A percentile compares a stretch with the other conserved stretches of the same genome.
phyloP scores from a whole-genome alignment of 1,140 invertebrate genomes.

The Meteorus sp. region DNA sequence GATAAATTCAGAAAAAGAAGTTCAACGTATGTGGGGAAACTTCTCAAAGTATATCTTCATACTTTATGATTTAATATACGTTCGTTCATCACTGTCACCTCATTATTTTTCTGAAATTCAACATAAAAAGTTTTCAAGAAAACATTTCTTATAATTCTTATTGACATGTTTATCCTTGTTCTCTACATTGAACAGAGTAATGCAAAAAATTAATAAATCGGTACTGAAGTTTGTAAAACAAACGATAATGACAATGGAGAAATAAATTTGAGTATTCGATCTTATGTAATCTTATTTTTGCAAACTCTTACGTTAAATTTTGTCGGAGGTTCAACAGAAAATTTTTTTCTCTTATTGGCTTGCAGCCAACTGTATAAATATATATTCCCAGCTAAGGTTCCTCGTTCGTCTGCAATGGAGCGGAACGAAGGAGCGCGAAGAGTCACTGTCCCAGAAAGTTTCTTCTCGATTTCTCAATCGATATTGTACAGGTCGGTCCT shows the following conservation, averaged over 20 bases:
- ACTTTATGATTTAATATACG: no score
- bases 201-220: not conserved
- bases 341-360: slow-evolving; percentile 37
- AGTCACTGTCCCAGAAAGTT: slow-evolving; percentile 18
- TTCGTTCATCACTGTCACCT: not conserved
- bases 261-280: no score
- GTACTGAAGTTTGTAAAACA: no score
- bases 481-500: not conserved
- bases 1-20: no score
- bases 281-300: slow-evolving; percentile 22
- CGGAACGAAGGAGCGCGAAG: slow-evolving; percentile 34
- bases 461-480: slow-evolving; percentile 1
- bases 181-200: not conserved
- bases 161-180: no score
- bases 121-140: no score
- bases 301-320: slow-evolving; percentile 40
- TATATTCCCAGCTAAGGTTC: no score
- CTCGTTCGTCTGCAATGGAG: slow-evolving; percentile 28
- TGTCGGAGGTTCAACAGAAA: slow-evolving; percentile 30
- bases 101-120: slow-evolving; percentile 4
- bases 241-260: no score
- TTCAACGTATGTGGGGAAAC: no score
- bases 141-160: no score
- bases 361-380: slow-evolving; percentile 37
- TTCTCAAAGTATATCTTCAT: no score